Evolutionary conservation across 2,113 vertebrate genomes (phyloP).

Genomic region (Sinosuthora webbiana): DNA sequence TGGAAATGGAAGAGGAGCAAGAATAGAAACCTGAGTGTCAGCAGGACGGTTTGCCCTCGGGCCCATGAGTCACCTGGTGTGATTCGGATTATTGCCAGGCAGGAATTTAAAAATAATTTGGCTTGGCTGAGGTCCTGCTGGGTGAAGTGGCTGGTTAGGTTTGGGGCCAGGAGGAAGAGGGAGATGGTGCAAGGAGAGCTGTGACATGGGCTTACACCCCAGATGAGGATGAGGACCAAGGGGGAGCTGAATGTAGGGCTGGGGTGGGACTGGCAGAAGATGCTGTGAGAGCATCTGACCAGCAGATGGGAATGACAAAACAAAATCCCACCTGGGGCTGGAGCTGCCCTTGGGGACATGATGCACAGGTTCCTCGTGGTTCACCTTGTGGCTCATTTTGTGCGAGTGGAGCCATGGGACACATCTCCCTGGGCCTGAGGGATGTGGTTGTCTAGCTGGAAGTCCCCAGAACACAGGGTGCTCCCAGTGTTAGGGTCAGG

Average conservation of each 20-base stretch:
- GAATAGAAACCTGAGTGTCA: slow-evolving; percentile 30
- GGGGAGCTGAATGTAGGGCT: neutral
- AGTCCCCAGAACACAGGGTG: neutral
- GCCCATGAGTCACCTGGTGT: slow-evolving; percentile 13
- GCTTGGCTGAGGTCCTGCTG: neutral
- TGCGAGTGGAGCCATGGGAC: neutral
- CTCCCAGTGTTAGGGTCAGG: neutral
- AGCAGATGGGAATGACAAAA: neutral
- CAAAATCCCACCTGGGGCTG: neutral
- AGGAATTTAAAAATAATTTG: slow-evolving; percentile 31
- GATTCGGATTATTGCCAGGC: neutral
- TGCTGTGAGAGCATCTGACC: fast-evolving
- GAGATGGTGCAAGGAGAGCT: neutral
- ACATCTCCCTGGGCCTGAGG: neutral
- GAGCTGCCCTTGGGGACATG: neutral
- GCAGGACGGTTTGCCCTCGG: neutral
- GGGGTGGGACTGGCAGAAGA: neutral
- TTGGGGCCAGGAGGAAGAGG: neutral
- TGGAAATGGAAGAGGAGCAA: neutral
- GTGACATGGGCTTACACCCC: neutral
- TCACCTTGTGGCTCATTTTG: neutral
- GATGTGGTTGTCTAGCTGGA: neutral
- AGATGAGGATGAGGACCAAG: neutral
- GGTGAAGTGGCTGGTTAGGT: neutral
- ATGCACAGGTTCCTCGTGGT: neutral